Evolutionary conservation across 1,140 invertebrate species (phyloP).

Genomic region (Drosophila baimaii): DNA sequence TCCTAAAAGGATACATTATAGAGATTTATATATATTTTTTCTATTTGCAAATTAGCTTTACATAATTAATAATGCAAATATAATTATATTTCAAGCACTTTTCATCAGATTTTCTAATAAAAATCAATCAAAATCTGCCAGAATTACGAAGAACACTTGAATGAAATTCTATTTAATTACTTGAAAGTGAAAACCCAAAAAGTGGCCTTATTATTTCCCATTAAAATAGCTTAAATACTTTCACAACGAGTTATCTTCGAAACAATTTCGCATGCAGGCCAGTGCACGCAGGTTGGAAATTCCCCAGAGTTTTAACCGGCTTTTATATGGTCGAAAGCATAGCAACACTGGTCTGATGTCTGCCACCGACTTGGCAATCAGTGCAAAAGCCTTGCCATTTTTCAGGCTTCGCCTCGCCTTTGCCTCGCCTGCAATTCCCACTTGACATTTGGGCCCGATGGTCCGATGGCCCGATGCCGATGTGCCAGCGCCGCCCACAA

Average conservation of each 20-base stretch:
- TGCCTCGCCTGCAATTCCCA: conserved; percentile 13
- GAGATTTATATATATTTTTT: too few species aligned
- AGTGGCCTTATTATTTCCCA: background rate
- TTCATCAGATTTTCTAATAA: too few species aligned
- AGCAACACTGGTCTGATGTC: too few species aligned
- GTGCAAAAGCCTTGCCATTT: conserved; percentile 9
- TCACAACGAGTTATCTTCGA: background rate
- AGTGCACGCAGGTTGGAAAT: background rate
- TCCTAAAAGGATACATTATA: too few species aligned
- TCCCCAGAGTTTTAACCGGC: background rate
- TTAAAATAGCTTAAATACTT: background rate
- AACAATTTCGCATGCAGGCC: background rate
- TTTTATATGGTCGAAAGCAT: background rate
- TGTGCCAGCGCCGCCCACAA: conserved; percentile 12
- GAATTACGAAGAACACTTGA: background rate
- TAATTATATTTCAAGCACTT: background rate
- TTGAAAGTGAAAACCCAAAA: background rate
- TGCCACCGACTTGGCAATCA: background rate
- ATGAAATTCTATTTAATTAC: background rate
- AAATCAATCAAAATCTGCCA: too few species aligned
- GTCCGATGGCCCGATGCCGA: background rate
- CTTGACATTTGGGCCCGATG: conserved; percentile 23
- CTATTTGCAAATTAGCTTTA: too few species aligned
- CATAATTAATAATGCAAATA: too few species aligned
- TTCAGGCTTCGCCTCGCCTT: conserved; percentile 6